Evolutionary conservation across 2,797 vertebrate species (phyloP).

Genomic region (Erethizon dorsatum): DNA sequence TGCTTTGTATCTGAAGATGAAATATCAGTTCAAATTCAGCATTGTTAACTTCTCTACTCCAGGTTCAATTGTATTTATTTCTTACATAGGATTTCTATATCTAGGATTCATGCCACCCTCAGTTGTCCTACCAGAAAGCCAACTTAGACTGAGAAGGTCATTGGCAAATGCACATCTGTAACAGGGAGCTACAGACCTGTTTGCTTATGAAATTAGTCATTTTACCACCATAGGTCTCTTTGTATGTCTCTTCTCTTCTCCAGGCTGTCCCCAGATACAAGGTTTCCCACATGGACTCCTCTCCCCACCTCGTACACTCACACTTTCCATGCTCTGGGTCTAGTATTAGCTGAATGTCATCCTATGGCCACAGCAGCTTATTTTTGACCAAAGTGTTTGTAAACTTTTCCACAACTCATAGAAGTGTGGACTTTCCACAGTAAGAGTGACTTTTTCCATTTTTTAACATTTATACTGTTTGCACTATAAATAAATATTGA

Average conservation of each 20-base stretch:
- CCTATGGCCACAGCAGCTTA: conserved; percentile 77
- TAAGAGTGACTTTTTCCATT: conserved; percentile 71
- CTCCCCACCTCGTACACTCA: neutral
- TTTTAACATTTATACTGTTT: conserved; percentile 85
- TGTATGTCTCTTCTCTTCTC: neutral
- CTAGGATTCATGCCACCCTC: conserved; percentile 31
- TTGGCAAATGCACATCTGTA: neutral
- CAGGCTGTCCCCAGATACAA: neutral
- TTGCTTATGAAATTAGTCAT: neutral
- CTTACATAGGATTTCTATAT: conserved; percentile 40
- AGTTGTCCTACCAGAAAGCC: neutral
- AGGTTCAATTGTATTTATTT: conserved; percentile 8
- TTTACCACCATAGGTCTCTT: neutral
- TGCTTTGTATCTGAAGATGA: conserved; percentile 78
- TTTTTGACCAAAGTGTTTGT: conserved; percentile 74
- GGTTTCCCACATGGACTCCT: conserved; percentile 23
- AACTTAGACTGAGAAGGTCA: neutral
- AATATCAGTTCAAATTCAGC: neutral
- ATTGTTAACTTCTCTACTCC: neutral
- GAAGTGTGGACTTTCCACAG: conserved; percentile 66
- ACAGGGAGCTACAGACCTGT: conserved; percentile 57
- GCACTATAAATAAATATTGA: conserved; percentile 88
- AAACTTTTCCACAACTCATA: conserved; percentile 73
- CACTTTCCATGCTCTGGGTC: neutral
- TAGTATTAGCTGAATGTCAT: conserved; percentile 80